Evolutionary conservation across 2,888 invertebrate species (phyloP).

Genomic region (Spodoptera exigua): DNA sequence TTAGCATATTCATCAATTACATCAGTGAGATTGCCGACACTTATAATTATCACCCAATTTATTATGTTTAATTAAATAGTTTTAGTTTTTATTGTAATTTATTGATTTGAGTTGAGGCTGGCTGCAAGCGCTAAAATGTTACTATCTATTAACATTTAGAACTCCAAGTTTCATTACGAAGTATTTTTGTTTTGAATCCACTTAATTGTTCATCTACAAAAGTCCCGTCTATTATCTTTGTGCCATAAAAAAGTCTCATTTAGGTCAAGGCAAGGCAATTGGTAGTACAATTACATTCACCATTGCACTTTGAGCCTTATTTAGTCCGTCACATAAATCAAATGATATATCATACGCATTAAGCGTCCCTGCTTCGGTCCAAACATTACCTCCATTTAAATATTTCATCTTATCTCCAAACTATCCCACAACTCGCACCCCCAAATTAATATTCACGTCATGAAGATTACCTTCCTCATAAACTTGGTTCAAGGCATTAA

Average conservation of each 20-base stretch:
- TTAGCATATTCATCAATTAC: constrained; percentile 31
- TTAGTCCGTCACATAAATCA: constrained; percentile 29
- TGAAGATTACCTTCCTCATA: constrained; percentile 59
- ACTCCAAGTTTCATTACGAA: too few species aligned
- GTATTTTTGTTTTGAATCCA: too few species aligned
- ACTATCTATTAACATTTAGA: too few species aligned
- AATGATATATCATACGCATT: constrained; percentile 46
- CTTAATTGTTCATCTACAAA: too few species aligned
- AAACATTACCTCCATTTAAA: constrained; percentile 52
- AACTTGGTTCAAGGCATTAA: constrained; percentile 64
- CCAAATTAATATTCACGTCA: constrained; percentile 74
- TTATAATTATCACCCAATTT: constrained; percentile 28
- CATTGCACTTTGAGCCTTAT: constrained; percentile 28
- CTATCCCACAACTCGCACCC: constrained; percentile 61
- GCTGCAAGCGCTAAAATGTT: too few species aligned
- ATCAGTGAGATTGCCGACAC: constrained; percentile 36
- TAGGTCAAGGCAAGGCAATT: too few species aligned
- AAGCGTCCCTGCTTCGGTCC: constrained; percentile 49
- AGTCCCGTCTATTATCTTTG: too few species aligned
- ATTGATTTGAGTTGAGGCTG: too few species aligned
- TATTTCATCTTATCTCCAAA: constrained; percentile 58
- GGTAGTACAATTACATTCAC: background rate
- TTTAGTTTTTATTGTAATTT: constrained; percentile 14
- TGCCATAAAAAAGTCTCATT: too few species aligned
- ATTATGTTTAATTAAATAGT: constrained; percentile 42